A percentile compares a stretch with the other conserved stretches of the same genome.
Conservation (phyloP, 2,113 vertebrate species). For the Delphinus delphis region DNA sequence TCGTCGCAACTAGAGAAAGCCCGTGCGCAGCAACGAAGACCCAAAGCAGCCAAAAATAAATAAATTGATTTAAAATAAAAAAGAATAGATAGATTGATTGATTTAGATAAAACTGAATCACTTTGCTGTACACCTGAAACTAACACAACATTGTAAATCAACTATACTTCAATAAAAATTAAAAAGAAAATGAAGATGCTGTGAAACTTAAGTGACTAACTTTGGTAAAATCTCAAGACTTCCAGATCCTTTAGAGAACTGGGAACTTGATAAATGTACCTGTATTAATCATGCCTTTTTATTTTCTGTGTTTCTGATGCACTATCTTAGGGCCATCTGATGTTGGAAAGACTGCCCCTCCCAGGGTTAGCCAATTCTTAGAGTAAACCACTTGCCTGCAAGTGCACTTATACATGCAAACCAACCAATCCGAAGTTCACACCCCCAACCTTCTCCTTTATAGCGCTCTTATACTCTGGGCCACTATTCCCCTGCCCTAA, state of each 20-base stretch:
- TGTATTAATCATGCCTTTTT: neutral
- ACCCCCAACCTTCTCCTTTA: neutral
- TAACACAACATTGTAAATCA: neutral
- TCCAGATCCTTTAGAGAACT: neutral
- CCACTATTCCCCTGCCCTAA: neutral
- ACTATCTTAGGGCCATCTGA: neutral
- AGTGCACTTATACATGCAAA: neutral
- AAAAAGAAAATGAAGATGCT: neutral
- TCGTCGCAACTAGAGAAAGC: no score
- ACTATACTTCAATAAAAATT: neutral
- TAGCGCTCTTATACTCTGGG: neutral
- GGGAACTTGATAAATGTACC: neutral
- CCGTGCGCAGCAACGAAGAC: accelerated
- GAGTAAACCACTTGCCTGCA: neutral
- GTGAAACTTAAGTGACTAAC: neutral
- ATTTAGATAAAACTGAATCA: neutral
- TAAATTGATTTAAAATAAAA: no score
- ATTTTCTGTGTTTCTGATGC: neutral
- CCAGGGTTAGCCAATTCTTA: neutral
- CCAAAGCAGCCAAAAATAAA: no score
- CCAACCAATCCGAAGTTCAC: neutral
- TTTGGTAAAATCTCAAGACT: neutral
- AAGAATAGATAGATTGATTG: neutral
- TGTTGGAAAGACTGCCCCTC: neutral
- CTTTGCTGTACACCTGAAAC: neutral